Conservation (phyloP, 2,113 vertebrate genomes). For the Hyla sarda region DNA sequence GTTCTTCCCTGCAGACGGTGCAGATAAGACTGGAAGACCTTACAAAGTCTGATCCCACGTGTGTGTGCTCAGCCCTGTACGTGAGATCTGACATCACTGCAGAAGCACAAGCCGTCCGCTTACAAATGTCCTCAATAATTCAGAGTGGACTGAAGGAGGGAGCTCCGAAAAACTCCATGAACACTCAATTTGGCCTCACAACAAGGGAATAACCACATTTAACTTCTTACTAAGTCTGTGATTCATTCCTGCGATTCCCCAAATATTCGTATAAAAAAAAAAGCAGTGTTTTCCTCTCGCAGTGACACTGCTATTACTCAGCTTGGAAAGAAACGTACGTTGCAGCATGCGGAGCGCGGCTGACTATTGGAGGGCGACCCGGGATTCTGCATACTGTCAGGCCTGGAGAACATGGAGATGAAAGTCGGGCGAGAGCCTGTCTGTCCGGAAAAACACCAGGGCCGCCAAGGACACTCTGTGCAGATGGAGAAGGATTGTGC, state of each 20-base stretch:
- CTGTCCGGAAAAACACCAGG: neutral
- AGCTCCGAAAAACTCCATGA: slow-evolving; percentile 46
- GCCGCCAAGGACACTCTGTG: slow-evolving; percentile 62
- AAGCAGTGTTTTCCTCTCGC: slow-evolving; percentile 2
- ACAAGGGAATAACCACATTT: slow-evolving; percentile 45
- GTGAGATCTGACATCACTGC: slow-evolving; percentile 1
- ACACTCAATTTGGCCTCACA: slow-evolving; percentile 44
- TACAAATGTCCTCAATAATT: slow-evolving; percentile 37
- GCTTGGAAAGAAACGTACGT: slow-evolving; percentile 31
- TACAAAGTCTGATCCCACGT: neutral
- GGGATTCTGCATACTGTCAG: slow-evolving; percentile 55
- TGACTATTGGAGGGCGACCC: slow-evolving; percentile 53
- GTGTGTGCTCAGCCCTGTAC: neutral
- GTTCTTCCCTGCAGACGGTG: neutral
- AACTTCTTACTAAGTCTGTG: slow-evolving; percentile 24
- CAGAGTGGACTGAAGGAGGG: slow-evolving; percentile 20
- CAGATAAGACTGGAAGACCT: slow-evolving; percentile 26
- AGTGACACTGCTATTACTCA: slow-evolving; percentile 56
- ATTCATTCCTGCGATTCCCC: slow-evolving; percentile 47
- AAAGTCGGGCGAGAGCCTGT: slow-evolving; percentile 53
- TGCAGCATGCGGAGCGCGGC: slow-evolving; percentile 49
- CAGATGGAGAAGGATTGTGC: slow-evolving; percentile 57
- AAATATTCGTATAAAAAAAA: slow-evolving; percentile 56
- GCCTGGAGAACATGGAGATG: slow-evolving; percentile 58
- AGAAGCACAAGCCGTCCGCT: neutral